Percentiles rank a stretch among this genome's conserved stretches.
Evolutionary conservation across 2,113 vertebrate species (phyloP).

Genomic region (Cebus imitator): DNA sequence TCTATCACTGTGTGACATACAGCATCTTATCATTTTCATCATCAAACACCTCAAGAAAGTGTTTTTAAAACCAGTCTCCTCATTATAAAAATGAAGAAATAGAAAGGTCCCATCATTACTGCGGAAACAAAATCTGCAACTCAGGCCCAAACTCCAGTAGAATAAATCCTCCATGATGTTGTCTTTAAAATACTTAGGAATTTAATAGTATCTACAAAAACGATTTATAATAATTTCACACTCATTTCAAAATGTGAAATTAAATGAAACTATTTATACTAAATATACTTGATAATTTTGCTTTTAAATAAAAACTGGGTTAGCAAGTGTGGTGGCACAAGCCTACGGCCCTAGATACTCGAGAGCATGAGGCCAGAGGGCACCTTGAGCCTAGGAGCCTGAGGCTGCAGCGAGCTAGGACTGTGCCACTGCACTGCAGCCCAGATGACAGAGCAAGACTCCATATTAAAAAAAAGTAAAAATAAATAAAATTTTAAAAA

Average conservation of each 20-base stretch:
- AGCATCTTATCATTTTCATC: not conserved
- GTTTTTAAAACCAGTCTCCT: not conserved
- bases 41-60: not conserved
- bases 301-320: conserved; percentile 35
- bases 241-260: not conserved
- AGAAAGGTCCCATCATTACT: not conserved
- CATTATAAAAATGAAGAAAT: not conserved
- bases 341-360: no score
- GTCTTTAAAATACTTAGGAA: not conserved
- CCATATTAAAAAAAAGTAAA: no score
- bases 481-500: not conserved
- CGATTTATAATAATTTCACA: conserved; percentile 12
- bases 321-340: no score
- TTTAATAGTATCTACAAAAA: not conserved
- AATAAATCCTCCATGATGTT: not conserved
- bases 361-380: no score
- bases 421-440: no score
- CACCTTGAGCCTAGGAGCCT: no score
- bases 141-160: not conserved
- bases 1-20: conserved; percentile 1
- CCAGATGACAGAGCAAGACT: no score
- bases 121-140: not conserved
- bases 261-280: not conserved
- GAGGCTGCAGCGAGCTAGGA: no score
- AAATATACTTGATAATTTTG: not conserved